A percentile compares a stretch with the other conserved stretches of the same genome.
Conservation (phyloP, 1,140 invertebrate genomes). For the Trichonephila inaurata region DNA sequence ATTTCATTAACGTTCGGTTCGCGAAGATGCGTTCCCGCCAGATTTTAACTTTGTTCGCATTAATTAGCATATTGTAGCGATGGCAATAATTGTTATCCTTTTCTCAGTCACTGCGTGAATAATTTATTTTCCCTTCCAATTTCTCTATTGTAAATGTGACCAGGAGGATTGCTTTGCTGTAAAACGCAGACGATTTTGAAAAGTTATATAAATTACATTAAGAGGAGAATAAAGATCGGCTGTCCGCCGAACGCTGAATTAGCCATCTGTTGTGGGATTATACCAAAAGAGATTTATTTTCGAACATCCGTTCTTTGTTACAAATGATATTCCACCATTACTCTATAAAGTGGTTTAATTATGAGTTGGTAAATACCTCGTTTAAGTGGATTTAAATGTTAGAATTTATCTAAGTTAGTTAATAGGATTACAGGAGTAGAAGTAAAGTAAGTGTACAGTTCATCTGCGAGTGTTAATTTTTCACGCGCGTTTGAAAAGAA, state of each 20-base stretch:
- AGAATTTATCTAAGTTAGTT: neutral
- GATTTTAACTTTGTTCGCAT: slow-evolving; percentile 54
- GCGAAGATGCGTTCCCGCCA: slow-evolving; percentile 28
- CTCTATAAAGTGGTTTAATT: neutral
- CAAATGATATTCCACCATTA: neutral
- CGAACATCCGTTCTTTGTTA: slow-evolving; percentile 7
- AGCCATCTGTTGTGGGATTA: slow-evolving; percentile 43
- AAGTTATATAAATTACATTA: slow-evolving; percentile 47
- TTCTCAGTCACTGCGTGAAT: slow-evolving; percentile 49
- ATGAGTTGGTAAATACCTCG: neutral
- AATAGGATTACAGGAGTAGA: too few species aligned
- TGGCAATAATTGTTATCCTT: slow-evolving; percentile 67
- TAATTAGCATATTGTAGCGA: slow-evolving; percentile 67
- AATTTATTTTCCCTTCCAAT: slow-evolving; percentile 50
- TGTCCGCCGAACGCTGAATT: neutral
- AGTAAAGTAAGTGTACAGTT: too few species aligned
- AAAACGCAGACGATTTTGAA: slow-evolving; percentile 37
- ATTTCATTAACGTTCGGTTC: slow-evolving; percentile 55
- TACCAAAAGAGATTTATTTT: slow-evolving; percentile 45
- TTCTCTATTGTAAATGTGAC: slow-evolving; percentile 51
- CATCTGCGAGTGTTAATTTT: too few species aligned
- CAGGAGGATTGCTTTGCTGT: neutral
- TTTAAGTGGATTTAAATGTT: neutral
- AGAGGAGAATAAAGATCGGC: slow-evolving; percentile 25
- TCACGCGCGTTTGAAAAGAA: too few species aligned